Conservation (phyloP, 1,140 invertebrate species). For the Sesamia nonagrioides region DNA sequence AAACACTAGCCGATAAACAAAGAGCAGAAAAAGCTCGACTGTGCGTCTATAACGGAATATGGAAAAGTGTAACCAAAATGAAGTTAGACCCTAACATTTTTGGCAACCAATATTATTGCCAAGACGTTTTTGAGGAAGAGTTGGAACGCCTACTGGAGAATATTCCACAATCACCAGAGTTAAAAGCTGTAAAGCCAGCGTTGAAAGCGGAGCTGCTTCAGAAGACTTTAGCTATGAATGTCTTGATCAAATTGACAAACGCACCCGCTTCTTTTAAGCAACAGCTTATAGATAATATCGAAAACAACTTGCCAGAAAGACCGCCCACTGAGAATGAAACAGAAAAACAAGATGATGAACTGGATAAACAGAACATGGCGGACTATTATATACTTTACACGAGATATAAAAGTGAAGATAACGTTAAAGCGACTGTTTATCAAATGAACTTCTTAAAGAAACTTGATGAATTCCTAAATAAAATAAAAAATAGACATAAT, state of each 20-base stretch:
- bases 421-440: conserved; percentile 61
- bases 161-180: conserved; percentile 65
- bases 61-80: conserved; percentile 67
- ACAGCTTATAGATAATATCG: conserved; percentile 62
- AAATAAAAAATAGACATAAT: conserved; percentile 62
- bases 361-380: conserved; percentile 65
- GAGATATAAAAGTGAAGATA: conserved; percentile 64
- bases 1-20: conserved; percentile 54
- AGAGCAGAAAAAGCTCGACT: conserved; percentile 60
- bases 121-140: conserved; percentile 73
- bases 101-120: conserved; percentile 66
- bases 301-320: conserved; percentile 54
- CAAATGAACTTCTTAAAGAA: conserved; percentile 65
- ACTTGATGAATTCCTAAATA: conserved; percentile 59
- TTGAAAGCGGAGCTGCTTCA: conserved; percentile 71
- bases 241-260: conserved; percentile 52
- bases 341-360: conserved; percentile 63
- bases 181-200: conserved; percentile 59
- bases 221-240: conserved; percentile 62
- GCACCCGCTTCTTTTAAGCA: conserved; percentile 61
- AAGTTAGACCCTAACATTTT: conserved; percentile 65
- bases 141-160: conserved; percentile 66
- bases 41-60: conserved; percentile 68
- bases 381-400: conserved; percentile 67
- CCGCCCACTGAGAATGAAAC: conserved; percentile 36